phyloP scores from a whole-genome alignment of 2,113 vertebrate genomes.

The Dicerorhinus sumatrensis region DNA sequence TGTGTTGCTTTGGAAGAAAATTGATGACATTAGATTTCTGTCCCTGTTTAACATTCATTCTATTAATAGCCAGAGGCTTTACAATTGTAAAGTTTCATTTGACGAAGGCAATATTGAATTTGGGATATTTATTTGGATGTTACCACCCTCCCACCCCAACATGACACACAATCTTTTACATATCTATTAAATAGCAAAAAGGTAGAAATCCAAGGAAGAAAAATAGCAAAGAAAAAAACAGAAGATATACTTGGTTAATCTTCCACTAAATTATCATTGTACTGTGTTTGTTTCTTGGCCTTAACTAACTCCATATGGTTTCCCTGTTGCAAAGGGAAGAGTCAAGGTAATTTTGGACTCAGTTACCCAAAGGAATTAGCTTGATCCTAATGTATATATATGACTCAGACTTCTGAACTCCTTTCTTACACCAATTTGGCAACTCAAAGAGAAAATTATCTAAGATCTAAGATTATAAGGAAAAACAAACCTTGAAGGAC shows the following conservation, averaged over 20 bases:
- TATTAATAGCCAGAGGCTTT: not conserved
- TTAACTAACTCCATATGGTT: not conserved
- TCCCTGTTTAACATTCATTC: not conserved
- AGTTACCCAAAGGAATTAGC: not conserved
- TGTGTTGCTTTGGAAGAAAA: conserved; percentile 8
- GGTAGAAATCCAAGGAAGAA: not conserved
- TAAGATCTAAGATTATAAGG: not conserved
- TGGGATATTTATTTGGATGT: not conserved
- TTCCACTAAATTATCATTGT: not conserved
- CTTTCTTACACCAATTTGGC: not conserved
- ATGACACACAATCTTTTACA: not conserved
- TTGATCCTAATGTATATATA: not conserved
- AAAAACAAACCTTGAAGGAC: not conserved
- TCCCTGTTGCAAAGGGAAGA: not conserved
- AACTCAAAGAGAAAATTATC: conserved; percentile 1
- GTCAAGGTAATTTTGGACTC: not conserved
- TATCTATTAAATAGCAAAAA: not conserved
- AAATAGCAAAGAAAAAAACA: not conserved
- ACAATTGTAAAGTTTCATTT: not conserved
- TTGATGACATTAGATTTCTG: not conserved
- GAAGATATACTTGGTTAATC: not conserved
- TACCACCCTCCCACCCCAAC: not conserved
- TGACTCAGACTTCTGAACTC: not conserved
- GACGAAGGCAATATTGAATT: not conserved
- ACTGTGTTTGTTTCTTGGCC: not conserved